Percentiles rank a stretch among this genome's conserved stretches.
Evolutionary conservation across 2,113 vertebrate genomes (phyloP).

Genomic region (Alosa alosa): DNA sequence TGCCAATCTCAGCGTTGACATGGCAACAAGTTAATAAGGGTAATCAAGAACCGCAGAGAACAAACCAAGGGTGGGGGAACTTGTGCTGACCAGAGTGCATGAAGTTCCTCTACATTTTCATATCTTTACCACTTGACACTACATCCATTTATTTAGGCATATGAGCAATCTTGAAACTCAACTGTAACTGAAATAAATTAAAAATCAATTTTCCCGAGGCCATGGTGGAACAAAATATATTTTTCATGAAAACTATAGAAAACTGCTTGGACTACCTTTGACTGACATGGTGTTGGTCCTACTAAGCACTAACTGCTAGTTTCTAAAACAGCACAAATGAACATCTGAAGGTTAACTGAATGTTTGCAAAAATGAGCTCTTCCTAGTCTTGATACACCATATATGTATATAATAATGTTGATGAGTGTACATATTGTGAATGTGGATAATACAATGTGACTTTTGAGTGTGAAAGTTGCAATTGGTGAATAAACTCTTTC

Average conservation of each 20-base stretch:
- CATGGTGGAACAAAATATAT: not conserved
- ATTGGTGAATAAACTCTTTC: too few relatives aligned
- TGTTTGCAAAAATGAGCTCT: not conserved
- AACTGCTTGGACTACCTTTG: not conserved
- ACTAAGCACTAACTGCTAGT: not conserved
- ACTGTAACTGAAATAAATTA: not conserved
- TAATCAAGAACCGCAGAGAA: not conserved
- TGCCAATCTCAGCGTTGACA: conserved; percentile 30
- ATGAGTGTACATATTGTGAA: too few relatives aligned
- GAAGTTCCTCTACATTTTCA: not conserved
- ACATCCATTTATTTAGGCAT: not conserved
- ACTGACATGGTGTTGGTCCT: not conserved
- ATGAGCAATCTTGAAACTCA: not conserved
- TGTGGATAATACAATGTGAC: too few relatives aligned
- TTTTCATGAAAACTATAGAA: not conserved
- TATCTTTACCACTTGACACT: not conserved
- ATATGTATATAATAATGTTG: too few relatives aligned
- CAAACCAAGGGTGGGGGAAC: not conserved
- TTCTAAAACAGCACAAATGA: not conserved
- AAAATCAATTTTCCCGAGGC: not conserved
- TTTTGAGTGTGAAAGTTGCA: too few relatives aligned
- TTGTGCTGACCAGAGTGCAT: not conserved
- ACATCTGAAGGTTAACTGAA: not conserved
- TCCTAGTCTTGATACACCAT: too few relatives aligned
- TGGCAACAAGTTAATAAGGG: conserved; percentile 16